Percentiles rank a stretch among this genome's conserved stretches.
Conservation (phyloP, 30 jellyfish, hydroid and myxozoan species). For the Hydractinia echinata region DNA sequence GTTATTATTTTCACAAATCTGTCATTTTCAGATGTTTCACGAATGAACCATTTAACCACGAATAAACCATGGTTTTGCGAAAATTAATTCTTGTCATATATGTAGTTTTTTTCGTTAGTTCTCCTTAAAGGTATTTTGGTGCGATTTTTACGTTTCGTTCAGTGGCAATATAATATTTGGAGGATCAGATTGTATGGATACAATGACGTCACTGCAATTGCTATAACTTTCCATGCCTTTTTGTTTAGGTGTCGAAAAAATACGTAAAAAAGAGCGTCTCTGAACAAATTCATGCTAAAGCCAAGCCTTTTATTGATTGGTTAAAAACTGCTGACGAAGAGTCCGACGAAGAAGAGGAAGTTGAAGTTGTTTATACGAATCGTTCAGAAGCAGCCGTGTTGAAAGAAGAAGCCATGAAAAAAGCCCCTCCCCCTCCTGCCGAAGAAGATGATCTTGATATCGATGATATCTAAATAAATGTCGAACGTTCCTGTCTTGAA, state of each 20-base stretch:
- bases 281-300: constrained; percentile 76
- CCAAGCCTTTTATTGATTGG: constrained; percentile 93
- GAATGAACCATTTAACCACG: no score
- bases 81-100: no score
- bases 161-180: no score
- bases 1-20: not conserved
- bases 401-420: constrained; percentile 45
- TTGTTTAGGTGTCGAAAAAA: constrained; percentile 74
- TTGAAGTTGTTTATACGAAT: constrained; percentile 82
- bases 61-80: no score
- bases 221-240: not conserved
- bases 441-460: constrained; percentile 62
- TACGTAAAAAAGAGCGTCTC: constrained; percentile 76
- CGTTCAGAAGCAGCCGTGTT: constrained; percentile 48
- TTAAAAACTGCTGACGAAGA: constrained; percentile 93
- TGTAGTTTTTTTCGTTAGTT: no score
- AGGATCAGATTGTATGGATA: no score
- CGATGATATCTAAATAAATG: constrained; percentile 39
- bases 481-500: no score
- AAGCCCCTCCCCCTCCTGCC: constrained; percentile 45
- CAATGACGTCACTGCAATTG: no score
- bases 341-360: constrained; percentile 84
- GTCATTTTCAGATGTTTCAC: no score
- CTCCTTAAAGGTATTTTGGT: not conserved
- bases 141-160: no score